Conservation (phyloP, 2,113 vertebrate species). For the Solea solea region DNA sequence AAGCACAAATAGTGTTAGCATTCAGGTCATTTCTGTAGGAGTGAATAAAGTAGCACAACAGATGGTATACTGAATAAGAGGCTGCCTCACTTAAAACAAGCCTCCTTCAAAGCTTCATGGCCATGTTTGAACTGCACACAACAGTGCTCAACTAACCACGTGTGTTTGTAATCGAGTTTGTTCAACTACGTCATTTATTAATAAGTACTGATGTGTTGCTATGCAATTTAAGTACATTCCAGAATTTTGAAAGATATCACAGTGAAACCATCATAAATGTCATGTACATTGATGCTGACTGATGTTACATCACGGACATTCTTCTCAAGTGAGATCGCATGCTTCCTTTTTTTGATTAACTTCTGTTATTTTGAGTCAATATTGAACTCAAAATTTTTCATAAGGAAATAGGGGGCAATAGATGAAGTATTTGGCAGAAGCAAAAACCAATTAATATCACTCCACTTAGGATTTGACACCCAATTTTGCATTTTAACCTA, state of each 20-base stretch:
- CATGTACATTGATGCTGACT: neutral
- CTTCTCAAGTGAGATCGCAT: neutral
- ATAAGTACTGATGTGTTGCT: neutral
- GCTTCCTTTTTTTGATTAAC: neutral
- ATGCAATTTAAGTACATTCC: neutral
- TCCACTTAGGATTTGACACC: slow-evolving; percentile 17
- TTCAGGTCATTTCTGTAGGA: slow-evolving; percentile 30
- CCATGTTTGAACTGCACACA: slow-evolving; percentile 16
- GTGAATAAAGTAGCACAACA: slow-evolving; percentile 39
- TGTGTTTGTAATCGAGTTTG: neutral
- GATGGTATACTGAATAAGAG: slow-evolving; percentile 53
- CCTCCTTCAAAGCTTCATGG: slow-evolving; percentile 11
- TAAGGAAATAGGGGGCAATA: slow-evolving; percentile 1
- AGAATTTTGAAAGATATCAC: neutral
- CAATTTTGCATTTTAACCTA: slow-evolving; percentile 30
- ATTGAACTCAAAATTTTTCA: slow-evolving; percentile 1
- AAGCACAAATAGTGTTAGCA: slow-evolving; percentile 22
- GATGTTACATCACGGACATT: neutral
- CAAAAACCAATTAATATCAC: slow-evolving; percentile 13
- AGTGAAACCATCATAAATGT: neutral
- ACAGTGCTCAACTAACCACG: slow-evolving; percentile 8
- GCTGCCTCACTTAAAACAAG: slow-evolving; percentile 33
- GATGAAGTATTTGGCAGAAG: neutral
- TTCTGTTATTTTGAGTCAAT: neutral
- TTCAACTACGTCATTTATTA: neutral